These are phyloP conservation scores for Ciconia maguari DNA, from an alignment of 2,113 vertebrate genomes.

Conservation along the genomic window DNA sequence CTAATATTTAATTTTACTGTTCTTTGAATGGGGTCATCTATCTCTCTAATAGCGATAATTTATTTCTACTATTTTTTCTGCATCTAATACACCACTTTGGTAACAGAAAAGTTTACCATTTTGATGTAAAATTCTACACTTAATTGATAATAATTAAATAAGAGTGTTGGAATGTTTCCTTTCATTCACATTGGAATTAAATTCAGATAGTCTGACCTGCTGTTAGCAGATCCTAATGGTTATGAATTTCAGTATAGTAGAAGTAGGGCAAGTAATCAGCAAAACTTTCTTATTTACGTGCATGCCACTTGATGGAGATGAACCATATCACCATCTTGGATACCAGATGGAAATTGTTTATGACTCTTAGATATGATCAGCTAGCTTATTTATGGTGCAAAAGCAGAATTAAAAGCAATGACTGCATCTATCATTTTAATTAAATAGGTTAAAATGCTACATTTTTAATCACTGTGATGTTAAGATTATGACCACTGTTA, in stretches of 20 bases:
- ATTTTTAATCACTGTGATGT: slow-evolving; percentile 13
- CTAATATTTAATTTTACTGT: not conserved
- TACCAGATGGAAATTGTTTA: slow-evolving; percentile 58
- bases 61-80: not conserved
- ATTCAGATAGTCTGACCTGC: not conserved
- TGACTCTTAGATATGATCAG: slow-evolving; percentile 26
- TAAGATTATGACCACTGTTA: slow-evolving; percentile 17
- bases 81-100: not conserved
- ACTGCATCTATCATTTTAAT: slow-evolving; percentile 48
- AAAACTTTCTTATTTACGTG: slow-evolving; percentile 12
- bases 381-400: slow-evolving; percentile 54
- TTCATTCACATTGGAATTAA: not conserved
- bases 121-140: not conserved
- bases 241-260: not conserved
- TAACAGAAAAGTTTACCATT: not conserved
- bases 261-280: not conserved
- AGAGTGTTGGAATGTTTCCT: not conserved
- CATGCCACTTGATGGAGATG: slow-evolving; percentile 28
- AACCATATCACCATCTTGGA: slow-evolving; percentile 34
- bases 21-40: not conserved
- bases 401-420: slow-evolving; percentile 45
- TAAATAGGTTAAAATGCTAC: not conserved
- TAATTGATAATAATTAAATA: not conserved
- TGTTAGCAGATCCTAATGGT: not conserved
- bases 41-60: not conserved